These are phyloP conservation scores for Parazoanthus atlanticus DNA, from an alignment of 92 coral and sea anemone genomes.

Conservation along the genomic window DNA sequence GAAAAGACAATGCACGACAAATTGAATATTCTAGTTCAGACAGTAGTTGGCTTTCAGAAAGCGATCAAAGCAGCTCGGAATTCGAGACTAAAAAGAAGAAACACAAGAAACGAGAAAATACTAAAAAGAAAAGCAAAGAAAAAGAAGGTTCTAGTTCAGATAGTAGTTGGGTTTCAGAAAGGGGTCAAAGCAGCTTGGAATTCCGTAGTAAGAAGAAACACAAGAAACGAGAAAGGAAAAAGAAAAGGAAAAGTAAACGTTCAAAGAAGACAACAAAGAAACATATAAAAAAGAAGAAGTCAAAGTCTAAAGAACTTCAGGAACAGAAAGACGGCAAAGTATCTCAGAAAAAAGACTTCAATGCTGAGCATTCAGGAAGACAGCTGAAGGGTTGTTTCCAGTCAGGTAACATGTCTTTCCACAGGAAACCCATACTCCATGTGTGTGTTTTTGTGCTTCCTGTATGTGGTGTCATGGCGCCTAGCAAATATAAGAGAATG, in stretches of 20 bases:
- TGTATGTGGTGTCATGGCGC: too few species aligned
- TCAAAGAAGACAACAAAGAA: slow-evolving; percentile 1
- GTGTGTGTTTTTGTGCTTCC: too few species aligned
- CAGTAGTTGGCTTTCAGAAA: neutral
- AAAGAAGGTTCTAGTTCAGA: neutral
- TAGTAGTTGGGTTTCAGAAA: neutral
- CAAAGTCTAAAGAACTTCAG: too few species aligned
- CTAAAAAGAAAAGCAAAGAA: neutral
- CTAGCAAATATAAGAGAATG: too few species aligned
- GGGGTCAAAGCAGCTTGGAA: slow-evolving; percentile 4
- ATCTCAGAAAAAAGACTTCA: too few species aligned
- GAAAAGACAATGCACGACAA: neutral
- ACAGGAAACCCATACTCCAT: too few species aligned
- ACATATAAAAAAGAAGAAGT: neutral
- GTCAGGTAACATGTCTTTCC: too few species aligned
- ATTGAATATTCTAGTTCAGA: neutral
- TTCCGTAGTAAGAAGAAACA: neutral
- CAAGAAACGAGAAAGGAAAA: neutral
- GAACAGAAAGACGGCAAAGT: too few species aligned
- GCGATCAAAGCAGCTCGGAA: slow-evolving; percentile 28
- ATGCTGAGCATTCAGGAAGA: too few species aligned
- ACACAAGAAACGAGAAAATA: neutral
- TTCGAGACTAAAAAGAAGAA: neutral
- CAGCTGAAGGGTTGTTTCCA: too few species aligned
- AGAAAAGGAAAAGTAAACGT: neutral